Base-by-base conservation (phyloP, 1,140 invertebrate genomes). In the Streblospio benedicti region DNA sequence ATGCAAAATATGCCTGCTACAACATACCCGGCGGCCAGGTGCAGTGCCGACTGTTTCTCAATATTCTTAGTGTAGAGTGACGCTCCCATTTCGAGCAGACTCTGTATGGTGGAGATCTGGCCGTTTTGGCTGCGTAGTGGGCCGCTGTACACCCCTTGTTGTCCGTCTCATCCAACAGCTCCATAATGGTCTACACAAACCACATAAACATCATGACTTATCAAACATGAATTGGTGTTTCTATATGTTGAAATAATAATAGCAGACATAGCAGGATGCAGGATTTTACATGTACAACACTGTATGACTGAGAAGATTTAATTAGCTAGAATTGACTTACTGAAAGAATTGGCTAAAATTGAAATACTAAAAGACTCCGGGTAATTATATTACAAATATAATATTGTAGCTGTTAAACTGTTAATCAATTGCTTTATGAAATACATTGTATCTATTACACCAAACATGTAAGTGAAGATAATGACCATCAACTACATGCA, bases 21-120 rank as follows among this genome's bases (percentile, higher is more conserved):
- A 4, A 14, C 47, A 73, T 75, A 89, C 87, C 85, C 87, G 2
- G 90, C 89, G n/a, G 90, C 90, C 75, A 93, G 91, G 77, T 93
- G 91, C 41, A 94, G 71, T 0, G 90, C 89, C 65, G 88, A 90
- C 73, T 93, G 88, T 67, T 91, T 90, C 52, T 88, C 86, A 69
- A 91, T 90, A 72, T 92, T 91, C 74, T 91, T 93, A 0, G 88
- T 76, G 70, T 89, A 90, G 51, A 93, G 86, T 61, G 84, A 84
- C 9, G 89, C 90, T 0, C 91, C 91, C 1, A 91, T 76, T 4
- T 81, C 79, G 6, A 94, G 86, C 2, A 94, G 81, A 66, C 86
- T 87, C 67, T 88, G 84, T 50, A 91, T 78, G 43, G 86, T 89
- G 35, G 84, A 79, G 51, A 93, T 87, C 64, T 91, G 86, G 0